Evolutionary conservation across 2,113 vertebrate species (phyloP).

Genomic region (Hydropotes inermis): DNA sequence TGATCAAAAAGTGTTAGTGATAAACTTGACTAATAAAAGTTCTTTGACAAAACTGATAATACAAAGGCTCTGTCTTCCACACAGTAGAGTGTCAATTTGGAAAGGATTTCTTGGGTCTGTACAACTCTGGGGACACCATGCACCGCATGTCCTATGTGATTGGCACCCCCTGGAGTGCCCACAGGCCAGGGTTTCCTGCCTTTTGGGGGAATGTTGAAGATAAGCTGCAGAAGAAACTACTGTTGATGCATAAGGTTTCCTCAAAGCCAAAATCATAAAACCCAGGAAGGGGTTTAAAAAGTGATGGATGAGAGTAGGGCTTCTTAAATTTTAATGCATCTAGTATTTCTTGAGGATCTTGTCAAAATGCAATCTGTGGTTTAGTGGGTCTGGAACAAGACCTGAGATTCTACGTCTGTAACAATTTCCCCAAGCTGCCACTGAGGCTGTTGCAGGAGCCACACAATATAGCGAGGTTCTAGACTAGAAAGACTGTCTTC

Average conservation of each 20-base stretch:
- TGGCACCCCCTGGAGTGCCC: accelerated
- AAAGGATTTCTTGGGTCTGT: background rate
- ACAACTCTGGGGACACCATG: background rate
- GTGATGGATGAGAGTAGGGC: background rate
- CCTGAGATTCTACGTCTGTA: background rate
- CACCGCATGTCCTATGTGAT: background rate
- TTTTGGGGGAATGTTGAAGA: background rate
- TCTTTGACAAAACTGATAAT: background rate
- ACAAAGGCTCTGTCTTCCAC: background rate
- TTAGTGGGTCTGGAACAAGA: background rate
- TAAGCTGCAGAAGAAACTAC: background rate
- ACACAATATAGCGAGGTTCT: background rate
- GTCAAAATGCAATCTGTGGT: background rate
- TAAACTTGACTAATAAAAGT: background rate
- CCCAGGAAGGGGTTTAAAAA: background rate
- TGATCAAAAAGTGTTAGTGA: background rate
- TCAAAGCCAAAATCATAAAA: background rate
- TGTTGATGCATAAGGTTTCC: background rate
- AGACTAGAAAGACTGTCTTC: background rate
- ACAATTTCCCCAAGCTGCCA: accelerated
- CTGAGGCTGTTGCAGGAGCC: background rate
- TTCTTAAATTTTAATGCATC: background rate
- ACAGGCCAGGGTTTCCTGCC: no score
- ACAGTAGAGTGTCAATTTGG: background rate
- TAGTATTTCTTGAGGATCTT: background rate